Base-by-base conservation (phyloP, 1,140 invertebrate genomes). In the Kradibia gibbosae region DNA sequence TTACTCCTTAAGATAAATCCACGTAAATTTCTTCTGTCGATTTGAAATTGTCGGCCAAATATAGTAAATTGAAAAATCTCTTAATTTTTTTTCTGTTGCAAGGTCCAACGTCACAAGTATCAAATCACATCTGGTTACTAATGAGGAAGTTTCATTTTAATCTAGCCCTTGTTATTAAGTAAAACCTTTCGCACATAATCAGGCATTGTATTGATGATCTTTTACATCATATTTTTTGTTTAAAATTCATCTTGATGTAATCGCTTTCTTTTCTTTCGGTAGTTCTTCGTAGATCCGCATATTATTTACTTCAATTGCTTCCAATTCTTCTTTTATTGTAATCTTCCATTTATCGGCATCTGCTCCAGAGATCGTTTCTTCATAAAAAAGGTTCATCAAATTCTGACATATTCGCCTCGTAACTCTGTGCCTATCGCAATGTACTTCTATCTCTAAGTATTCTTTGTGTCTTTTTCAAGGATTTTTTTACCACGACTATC, bases 281-380 rank as follows among this genome's bases (percentile, higher is more conserved):
- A 36, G 36, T 25, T 17, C 48, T 20, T 62, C 55, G 36, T 28
- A 20, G 31, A 42, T 15, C 74, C 74, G 62, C 1, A 36, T 77
- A 10, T 20, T 13, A 45, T 77, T 77, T 25, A 42, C 28, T 28
- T 60, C 22, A 20, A 42, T 53, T 11, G 86, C 76, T 53, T 84
- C 73, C 7, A 89, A 70, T 81, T 89, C 87, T 75, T 86, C 74
- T 39, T 84, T 20, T 20, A 77, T 45, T 17, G 55, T 57, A 22
- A 39, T 39, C 50, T 20, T 22, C 74, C 74, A 77, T 34, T 77
- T 60, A 15, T 42, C 36, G 15, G 74, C 74, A 62, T 77, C 57
- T 25, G 55, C 5, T 39, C 81, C 62, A 42, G 39, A 45, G 0
- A 80, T 22, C 22, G 74, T 57, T 77, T 77, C 74, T n/a, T 77